Base-by-base conservation (phyloP, 64 coral and sea anemone genomes). In the Dendronephthya gigantea region DNA sequence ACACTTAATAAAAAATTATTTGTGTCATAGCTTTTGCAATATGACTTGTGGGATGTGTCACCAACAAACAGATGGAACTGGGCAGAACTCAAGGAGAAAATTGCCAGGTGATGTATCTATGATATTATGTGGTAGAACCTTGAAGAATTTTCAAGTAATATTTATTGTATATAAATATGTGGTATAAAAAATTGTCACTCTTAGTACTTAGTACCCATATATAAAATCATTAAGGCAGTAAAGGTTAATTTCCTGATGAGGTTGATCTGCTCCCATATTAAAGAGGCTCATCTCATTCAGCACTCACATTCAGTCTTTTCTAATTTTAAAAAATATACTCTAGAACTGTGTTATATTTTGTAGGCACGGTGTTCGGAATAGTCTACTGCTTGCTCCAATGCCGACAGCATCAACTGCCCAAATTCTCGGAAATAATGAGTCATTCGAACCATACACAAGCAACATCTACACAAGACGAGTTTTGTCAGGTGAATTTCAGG, bases 351-450 rank as follows among this genome's bases (percentile, higher is more conserved):
- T 62, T 62, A 1, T 62, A 22, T 62, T 62, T 82, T 22, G 1
- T 14, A 96, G 94, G 83, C 86, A 98, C 83, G 95, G 95, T 11
- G 47, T 98, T 33, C 88, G 95, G 19, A 98, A 98, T 84, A 98
- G 95, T 83, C 88, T 98, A 28, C 85, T 98, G 19, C 0, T 98
- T 52, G 95, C 95, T 69, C 95, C 95, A 40, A 98, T 98, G 95
- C 95, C 95, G 32, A 98, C 95, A 47, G 95, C 95, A 37, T 98
- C 95, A 23, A 98, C 95, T 69, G 95, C 95, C 48, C 95, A 98
- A 85, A 98, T 98, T 82, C 90, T 98, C 75, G 95, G 95, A 40
- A 98, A 98, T 79, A 98, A 98, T 83, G 95, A 98, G 65, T 93
- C 95, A 3, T 91, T 98, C 92, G 95, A 98, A 39, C 95, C 95